phyloP scores from a whole-genome alignment of 2,113 vertebrate genomes.

The Nannobrachium achirus region DNA sequence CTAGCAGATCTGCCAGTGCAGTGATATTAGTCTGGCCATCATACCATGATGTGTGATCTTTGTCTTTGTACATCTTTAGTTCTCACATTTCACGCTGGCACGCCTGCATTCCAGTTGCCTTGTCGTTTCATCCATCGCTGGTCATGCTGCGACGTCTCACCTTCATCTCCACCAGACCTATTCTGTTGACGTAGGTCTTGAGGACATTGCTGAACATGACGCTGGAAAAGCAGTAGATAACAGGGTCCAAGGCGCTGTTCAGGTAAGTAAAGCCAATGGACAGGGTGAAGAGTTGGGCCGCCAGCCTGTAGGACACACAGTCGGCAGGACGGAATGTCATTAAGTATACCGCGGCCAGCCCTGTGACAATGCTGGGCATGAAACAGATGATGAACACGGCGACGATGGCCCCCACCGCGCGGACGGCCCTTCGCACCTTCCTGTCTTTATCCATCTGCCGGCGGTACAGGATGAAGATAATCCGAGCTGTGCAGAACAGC shows the following conservation, averaged over 20 bases:
- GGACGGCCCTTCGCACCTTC: slow-evolving; percentile 48
- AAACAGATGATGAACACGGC: slow-evolving; percentile 71
- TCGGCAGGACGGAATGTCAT: accelerated
- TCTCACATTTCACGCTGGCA: no score
- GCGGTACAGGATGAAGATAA: slow-evolving; percentile 38
- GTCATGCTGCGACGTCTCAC: slow-evolving; percentile 10
- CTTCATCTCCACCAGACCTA: slow-evolving; percentile 18
- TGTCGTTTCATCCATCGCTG: slow-evolving; percentile 18
- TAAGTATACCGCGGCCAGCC: slow-evolving; percentile 31
- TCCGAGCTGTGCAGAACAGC: slow-evolving; percentile 57
- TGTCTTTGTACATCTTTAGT: no score
- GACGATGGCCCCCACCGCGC: slow-evolving; percentile 46
- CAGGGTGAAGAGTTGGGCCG: slow-evolving; percentile 48
- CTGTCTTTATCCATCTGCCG: slow-evolving; percentile 3
- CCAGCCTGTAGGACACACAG: not conserved
- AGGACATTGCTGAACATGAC: slow-evolving; percentile 54
- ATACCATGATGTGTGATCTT: no score
- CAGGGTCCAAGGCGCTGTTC: slow-evolving; percentile 70
- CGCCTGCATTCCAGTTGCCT: not conserved
- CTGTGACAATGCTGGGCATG: slow-evolving; percentile 60
- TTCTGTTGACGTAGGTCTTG: slow-evolving; percentile 32
- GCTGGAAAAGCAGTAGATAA: slow-evolving; percentile 70
- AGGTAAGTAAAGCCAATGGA: slow-evolving; percentile 66
- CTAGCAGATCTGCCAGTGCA: no score
- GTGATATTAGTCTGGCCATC: no score